Percentiles rank a stretch among this genome's conserved stretches.
phyloP scores from a whole-genome alignment of 1,140 invertebrate genomes.

The Apis florea region DNA sequence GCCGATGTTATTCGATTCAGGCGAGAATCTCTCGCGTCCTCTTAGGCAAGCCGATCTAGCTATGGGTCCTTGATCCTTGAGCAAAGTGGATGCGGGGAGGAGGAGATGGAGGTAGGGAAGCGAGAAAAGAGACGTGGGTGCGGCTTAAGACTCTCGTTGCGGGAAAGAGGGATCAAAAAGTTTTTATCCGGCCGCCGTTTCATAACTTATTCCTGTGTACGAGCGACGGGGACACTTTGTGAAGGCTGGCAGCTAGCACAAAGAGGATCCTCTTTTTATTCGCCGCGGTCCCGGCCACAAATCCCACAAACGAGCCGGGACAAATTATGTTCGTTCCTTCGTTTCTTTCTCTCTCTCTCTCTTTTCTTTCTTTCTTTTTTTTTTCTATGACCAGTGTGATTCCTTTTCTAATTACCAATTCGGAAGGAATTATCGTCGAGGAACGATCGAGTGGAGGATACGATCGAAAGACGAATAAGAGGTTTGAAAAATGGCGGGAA shows the following conservation, averaged over 20 bases:
- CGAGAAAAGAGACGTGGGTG: slow-evolving; percentile 26
- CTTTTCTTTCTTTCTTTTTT: not conserved
- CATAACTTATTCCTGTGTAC: slow-evolving; percentile 51
- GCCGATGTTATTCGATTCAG: slow-evolving; percentile 29
- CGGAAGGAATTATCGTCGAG: not conserved
- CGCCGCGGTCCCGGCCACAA: slow-evolving; percentile 19
- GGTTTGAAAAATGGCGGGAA: no score
- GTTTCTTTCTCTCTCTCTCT: not conserved
- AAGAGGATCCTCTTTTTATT: slow-evolving; percentile 36
- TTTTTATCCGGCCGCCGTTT: slow-evolving; percentile 46
- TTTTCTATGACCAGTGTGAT: not conserved
- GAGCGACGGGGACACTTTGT: slow-evolving; percentile 38
- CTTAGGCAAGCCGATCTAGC: slow-evolving; percentile 23
- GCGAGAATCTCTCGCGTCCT: not conserved
- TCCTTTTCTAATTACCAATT: slow-evolving; percentile 6
- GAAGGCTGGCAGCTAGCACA: slow-evolving; percentile 26
- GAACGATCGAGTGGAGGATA: not conserved
- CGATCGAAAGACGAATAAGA: not conserved
- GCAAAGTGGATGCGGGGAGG: not conserved
- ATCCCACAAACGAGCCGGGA: slow-evolving; percentile 51
- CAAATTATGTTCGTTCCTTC: slow-evolving; percentile 41
- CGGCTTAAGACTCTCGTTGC: slow-evolving; percentile 40
- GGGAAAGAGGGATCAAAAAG: slow-evolving; percentile 47
- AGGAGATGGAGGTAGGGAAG: not conserved
- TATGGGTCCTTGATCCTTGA: slow-evolving; percentile 24